A percentile compares a stretch with the other conserved stretches of the same genome.
Conservation (phyloP, 2,888 invertebrate genomes). For the Rotaria socialis region DNA sequence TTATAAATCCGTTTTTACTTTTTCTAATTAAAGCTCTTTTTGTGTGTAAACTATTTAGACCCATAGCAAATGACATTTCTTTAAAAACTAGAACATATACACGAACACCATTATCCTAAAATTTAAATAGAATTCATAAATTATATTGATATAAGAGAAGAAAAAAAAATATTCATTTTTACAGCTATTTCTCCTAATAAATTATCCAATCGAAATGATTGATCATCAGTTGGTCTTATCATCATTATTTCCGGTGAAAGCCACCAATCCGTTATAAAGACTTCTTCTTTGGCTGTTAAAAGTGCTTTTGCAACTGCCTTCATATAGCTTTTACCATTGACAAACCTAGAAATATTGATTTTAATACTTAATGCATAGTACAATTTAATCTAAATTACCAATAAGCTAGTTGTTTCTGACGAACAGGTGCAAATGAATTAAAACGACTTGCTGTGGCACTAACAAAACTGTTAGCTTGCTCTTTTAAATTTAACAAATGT, state of each 20-base stretch:
- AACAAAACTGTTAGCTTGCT: not conserved
- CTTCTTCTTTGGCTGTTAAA: slow-evolving; percentile 85
- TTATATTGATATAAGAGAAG: too few relatives aligned
- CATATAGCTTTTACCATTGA: slow-evolving; percentile 82
- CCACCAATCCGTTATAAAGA: slow-evolving; percentile 98
- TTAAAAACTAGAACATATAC: slow-evolving; percentile 89
- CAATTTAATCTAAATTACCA: not conserved
- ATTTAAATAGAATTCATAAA: slow-evolving; percentile 60
- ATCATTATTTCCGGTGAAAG: slow-evolving; percentile 88
- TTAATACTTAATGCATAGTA: too few relatives aligned
- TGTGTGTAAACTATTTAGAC: slow-evolving; percentile 82
- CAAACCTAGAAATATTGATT: slow-evolving; percentile 53
- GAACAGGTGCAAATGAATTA: slow-evolving; percentile 41
- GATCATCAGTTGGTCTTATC: slow-evolving; percentile 77
- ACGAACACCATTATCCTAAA: slow-evolving; percentile 70
- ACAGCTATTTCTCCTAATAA: slow-evolving; percentile 42
- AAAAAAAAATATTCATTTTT: not conserved
- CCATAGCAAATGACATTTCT: slow-evolving; percentile 90
- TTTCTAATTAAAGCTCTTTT: slow-evolving; percentile 40
- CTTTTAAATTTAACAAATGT: slow-evolving; percentile 32
- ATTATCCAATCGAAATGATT: slow-evolving; percentile 43
- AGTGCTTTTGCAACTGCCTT: slow-evolving; percentile 81
- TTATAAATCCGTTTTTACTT: slow-evolving; percentile 37
- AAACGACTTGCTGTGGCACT: slow-evolving; percentile 35
- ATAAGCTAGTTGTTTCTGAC: slow-evolving; percentile 38